Percentiles rank a stretch among this genome's conserved stretches.
Conservation (phyloP, 2,888 invertebrate species). For the Heliconius ethilla region DNA sequence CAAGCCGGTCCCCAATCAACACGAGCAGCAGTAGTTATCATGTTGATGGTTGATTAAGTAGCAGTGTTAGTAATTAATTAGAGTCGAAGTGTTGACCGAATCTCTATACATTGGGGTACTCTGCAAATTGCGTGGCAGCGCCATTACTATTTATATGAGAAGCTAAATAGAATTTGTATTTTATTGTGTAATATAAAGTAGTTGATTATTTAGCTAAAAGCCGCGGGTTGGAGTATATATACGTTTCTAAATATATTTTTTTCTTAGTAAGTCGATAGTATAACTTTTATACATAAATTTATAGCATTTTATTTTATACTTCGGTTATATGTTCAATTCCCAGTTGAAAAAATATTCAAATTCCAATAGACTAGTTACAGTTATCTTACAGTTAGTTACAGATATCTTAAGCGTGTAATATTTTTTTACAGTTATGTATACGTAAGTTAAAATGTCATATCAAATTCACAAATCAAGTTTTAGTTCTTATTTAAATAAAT, state of each 20-base stretch:
- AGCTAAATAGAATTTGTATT: background rate
- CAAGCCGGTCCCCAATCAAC: conserved; percentile 24
- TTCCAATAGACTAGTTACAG: too few species aligned
- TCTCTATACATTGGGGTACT: conserved; percentile 21
- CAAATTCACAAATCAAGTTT: too few species aligned
- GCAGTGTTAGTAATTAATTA: conserved; percentile 47
- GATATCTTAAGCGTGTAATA: too few species aligned
- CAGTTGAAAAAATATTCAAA: too few species aligned
- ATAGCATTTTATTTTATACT: too few species aligned
- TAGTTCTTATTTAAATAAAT: too few species aligned
- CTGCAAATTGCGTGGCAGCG: conserved; percentile 8
- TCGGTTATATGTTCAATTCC: too few species aligned
- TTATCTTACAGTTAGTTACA: too few species aligned
- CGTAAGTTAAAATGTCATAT: too few species aligned
- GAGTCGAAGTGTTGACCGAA: conserved; percentile 24
- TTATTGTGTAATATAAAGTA: background rate
- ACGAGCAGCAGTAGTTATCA: conserved; percentile 49
- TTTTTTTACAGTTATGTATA: too few species aligned
- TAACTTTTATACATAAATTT: too few species aligned
- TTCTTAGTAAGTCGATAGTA: too few species aligned
- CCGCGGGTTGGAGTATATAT: background rate
- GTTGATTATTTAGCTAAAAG: background rate
- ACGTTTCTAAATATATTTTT: background rate
- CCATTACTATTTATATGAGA: background rate
- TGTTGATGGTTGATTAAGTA: conserved; percentile 64